A percentile compares a stretch with the other conserved stretches of the same genome.
Evolutionary conservation across 2,113 vertebrate genomes (phyloP).

Genomic region (Amphilophus citrinellus): DNA sequence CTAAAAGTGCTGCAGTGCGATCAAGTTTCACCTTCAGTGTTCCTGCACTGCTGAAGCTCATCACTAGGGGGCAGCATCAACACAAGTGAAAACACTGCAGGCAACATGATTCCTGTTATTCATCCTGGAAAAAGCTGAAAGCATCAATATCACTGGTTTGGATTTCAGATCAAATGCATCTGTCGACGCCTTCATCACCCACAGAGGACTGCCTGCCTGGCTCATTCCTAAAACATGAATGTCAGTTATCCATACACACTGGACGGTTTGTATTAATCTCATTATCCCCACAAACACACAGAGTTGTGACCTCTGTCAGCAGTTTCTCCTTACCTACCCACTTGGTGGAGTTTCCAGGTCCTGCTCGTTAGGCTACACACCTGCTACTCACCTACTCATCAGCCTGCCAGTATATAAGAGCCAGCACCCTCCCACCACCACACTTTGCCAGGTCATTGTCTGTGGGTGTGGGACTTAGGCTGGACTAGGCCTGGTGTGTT

Average conservation of each 20-base stretch:
- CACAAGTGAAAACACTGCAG: background rate
- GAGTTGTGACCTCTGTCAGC: background rate
- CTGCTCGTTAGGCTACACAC: too few relatives aligned
- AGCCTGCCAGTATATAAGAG: too few relatives aligned
- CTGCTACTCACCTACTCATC: too few relatives aligned
- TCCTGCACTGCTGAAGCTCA: background rate
- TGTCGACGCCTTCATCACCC: accelerated
- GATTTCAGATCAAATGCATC: background rate
- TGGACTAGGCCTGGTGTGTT: too few relatives aligned
- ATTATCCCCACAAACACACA: background rate
- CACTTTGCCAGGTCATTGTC: too few relatives aligned
- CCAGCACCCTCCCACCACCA: too few relatives aligned
- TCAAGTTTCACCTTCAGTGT: background rate
- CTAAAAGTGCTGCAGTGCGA: too few relatives aligned
- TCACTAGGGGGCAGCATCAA: background rate
- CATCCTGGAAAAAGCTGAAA: accelerated
- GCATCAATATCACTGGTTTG: background rate
- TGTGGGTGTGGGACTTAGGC: too few relatives aligned
- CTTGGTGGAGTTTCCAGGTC: too few relatives aligned
- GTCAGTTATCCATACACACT: background rate
- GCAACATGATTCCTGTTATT: background rate
- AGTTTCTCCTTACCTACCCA: background rate
- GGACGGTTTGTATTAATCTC: background rate
- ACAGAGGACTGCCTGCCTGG: background rate
- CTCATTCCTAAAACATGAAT: background rate